A percentile compares a stretch with the other conserved stretches of the same genome.
phyloP scores from a whole-genome alignment of 2,888 invertebrate genomes.

The Drosophila phalerata region DNA sequence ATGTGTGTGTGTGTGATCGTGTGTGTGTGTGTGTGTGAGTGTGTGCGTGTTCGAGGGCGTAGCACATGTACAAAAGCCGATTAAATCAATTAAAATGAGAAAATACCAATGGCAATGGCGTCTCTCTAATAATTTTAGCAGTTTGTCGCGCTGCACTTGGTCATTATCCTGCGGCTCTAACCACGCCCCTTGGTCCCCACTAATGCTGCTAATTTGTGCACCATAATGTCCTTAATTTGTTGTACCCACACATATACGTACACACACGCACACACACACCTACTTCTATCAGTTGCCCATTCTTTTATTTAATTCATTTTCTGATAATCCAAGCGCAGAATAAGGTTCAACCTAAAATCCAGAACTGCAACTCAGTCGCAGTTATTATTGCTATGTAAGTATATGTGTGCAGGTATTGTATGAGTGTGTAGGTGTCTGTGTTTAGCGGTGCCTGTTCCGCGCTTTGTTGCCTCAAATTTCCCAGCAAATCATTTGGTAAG shows the following conservation, averaged over 20 bases:
- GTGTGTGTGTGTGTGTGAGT: constrained; percentile 2
- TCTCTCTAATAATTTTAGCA: constrained; percentile 49
- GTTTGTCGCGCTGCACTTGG: constrained; percentile 55
- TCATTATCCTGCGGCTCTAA: constrained; percentile 50
- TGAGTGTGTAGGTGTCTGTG: constrained; percentile 3
- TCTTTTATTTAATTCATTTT: constrained; percentile 21
- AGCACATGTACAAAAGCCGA: constrained; percentile 59
- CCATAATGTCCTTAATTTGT: constrained; percentile 45
- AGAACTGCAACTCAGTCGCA: constrained; percentile 7
- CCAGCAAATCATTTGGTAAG: constrained; percentile 44
- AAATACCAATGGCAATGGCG: constrained; percentile 56
- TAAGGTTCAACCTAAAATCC: constrained; percentile 10
- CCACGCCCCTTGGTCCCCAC: neutral
- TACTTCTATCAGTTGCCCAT: neutral
- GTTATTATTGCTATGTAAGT: constrained; percentile 10
- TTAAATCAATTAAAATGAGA: constrained; percentile 77
- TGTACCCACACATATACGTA: constrained; percentile 10
- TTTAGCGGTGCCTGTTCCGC: constrained; percentile 18
- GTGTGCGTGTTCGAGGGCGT: constrained; percentile 14
- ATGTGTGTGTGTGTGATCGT: constrained; percentile 18
- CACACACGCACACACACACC: neutral
- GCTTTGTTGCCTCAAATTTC: constrained; percentile 63
- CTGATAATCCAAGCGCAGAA: constrained; percentile 4
- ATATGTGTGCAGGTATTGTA: neutral
- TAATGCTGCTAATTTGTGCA: constrained; percentile 66